Percentiles rank a stretch among this genome's conserved stretches.
Conservation (phyloP, 2,113 vertebrate genomes). For the Marcusenius ussheri region DNA sequence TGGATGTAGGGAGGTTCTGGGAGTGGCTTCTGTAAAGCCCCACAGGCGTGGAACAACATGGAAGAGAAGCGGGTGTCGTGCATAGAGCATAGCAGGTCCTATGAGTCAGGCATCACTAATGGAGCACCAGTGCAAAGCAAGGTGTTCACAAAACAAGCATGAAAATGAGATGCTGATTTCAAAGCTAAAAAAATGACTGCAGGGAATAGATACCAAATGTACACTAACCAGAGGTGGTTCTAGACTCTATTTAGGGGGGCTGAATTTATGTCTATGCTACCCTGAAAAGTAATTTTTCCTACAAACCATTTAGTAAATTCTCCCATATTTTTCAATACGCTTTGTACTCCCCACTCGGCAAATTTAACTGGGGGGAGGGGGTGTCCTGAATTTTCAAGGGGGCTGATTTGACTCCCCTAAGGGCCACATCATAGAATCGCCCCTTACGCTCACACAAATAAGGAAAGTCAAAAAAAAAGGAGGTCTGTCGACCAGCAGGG, state of each 20-base stretch:
- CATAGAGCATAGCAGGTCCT: not conserved
- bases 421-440: not conserved
- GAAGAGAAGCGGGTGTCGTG: not conserved
- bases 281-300: not conserved
- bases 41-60: not conserved
- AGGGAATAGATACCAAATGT: not conserved
- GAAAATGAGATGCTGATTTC: not conserved
- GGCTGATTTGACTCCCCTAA: not conserved
- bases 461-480: not conserved
- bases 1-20: slow-evolving; percentile 57
- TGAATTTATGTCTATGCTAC: not conserved
- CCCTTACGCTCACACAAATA: not conserved
- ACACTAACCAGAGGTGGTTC: not conserved
- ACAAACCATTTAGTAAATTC: not conserved
- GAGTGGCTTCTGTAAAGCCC: slow-evolving; percentile 48
- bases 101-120: not conserved
- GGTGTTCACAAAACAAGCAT: not conserved
- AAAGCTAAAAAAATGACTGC: not conserved
- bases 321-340: not conserved
- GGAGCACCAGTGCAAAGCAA: not conserved
- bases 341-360: not conserved
- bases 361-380: not conserved
- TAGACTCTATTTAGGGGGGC: not conserved
- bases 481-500: not conserved
- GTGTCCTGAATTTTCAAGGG: not conserved